Conservation (phyloP, 2,797 vertebrate genomes). For the Limnodromus scolopaceus region DNA sequence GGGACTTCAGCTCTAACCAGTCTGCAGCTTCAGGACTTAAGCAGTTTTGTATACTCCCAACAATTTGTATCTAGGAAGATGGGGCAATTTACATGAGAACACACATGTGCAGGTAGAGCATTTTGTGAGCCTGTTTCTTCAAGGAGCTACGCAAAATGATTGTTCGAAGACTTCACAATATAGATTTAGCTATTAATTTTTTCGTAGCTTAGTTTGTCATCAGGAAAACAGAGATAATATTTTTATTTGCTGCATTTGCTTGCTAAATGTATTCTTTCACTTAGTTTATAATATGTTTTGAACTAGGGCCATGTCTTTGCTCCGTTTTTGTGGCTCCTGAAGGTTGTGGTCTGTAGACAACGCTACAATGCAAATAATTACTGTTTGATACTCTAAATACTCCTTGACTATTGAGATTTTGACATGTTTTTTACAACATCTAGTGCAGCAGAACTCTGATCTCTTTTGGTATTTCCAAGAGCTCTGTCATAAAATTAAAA, state of each 20-base stretch:
- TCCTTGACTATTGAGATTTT: not conserved
- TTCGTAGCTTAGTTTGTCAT: not conserved
- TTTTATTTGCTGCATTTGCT: not conserved
- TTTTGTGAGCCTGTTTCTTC: not conserved
- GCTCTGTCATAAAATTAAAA: not conserved
- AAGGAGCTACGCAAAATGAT: not conserved
- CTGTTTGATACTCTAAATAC: not conserved
- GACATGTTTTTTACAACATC: not conserved
- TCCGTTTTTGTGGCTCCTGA: not conserved
- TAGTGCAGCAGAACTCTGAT: not conserved
- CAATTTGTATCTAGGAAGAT: not conserved
- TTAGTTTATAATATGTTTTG: not conserved
- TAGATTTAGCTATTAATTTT: not conserved
- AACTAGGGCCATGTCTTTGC: not conserved
- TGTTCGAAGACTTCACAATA: not conserved
- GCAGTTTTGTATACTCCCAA: not conserved
- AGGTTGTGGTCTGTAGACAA: not conserved
- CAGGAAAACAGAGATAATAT: not conserved
- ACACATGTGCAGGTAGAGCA: not conserved
- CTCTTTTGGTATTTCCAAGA: not conserved
- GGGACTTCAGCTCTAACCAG: not conserved
- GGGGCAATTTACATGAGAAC: not conserved
- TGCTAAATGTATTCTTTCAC: not conserved
- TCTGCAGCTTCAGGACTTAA: not conserved
- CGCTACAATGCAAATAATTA: not conserved